A percentile compares a stretch with the other conserved stretches of the same genome.
phyloP scores from a whole-genome alignment of 2,797 vertebrate genomes.

The Rhabdomys pumilio region DNA sequence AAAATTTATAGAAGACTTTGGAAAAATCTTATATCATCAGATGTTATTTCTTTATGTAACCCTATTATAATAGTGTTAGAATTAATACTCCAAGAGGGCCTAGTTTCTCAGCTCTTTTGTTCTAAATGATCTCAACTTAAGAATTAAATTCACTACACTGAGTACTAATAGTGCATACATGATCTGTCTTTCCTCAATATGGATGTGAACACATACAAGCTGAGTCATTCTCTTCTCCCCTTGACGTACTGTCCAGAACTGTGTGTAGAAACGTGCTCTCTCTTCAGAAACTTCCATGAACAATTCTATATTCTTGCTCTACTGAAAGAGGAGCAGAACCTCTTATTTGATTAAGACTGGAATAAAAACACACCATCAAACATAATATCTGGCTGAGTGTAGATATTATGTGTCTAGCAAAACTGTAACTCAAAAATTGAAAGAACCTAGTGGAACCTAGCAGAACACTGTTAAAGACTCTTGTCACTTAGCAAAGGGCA shows the following conservation, averaged over 20 bases:
- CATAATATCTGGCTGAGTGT: background rate
- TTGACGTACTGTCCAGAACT: background rate
- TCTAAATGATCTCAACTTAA: conserved; percentile 26
- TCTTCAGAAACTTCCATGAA: conserved; percentile 23
- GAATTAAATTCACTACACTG: background rate
- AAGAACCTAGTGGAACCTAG: background rate
- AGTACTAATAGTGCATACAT: background rate
- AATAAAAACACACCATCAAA: conserved; percentile 14
- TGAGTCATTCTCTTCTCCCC: background rate
- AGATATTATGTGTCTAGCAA: background rate
- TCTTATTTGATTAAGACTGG: background rate
- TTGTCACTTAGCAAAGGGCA: background rate
- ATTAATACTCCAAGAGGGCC: background rate
- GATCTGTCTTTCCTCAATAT: conserved; percentile 15
- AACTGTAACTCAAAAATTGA: conserved; percentile 39
- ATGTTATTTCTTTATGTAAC: background rate
- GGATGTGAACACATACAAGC: background rate
- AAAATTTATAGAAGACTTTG: conserved; percentile 13
- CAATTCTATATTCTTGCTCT: background rate
- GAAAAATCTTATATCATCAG: conserved; percentile 1
- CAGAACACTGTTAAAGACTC: conserved; percentile 6
- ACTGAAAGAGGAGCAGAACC: background rate
- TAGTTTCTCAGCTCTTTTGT: background rate
- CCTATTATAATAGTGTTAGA: background rate
- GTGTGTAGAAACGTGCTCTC: background rate